Evolutionary conservation across 2,113 vertebrate species (phyloP).

Genomic region (Aepyceros melampus): DNA sequence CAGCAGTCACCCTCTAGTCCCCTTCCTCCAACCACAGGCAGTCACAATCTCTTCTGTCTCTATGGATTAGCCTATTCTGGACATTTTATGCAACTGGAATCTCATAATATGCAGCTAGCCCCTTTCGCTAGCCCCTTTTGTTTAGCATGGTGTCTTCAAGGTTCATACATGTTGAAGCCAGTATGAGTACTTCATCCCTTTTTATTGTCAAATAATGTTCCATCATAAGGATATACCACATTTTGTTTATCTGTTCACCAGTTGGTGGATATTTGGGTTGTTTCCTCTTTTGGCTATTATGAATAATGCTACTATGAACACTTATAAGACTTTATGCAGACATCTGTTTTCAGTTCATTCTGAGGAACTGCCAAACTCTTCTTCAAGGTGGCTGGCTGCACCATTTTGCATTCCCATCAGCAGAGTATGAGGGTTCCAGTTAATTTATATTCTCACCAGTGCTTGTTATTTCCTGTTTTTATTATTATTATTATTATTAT

Average conservation of each 20-base stretch:
- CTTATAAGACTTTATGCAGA: neutral
- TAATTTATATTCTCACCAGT: neutral
- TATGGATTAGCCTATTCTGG: neutral
- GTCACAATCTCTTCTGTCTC: neutral
- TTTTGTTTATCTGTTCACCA: neutral
- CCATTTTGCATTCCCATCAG: neutral
- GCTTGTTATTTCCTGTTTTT: neutral
- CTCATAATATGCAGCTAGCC: neutral
- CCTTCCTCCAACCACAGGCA: neutral
- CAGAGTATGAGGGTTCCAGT: accelerated
- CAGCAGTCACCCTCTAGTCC: neutral
- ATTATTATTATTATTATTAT: no score
- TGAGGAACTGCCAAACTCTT: neutral
- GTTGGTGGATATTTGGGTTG: neutral
- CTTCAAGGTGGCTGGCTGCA: accelerated
- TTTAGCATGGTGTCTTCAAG: neutral
- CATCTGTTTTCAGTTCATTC: neutral
- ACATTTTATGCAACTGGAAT: neutral
- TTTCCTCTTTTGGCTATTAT: neutral
- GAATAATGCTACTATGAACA: neutral
- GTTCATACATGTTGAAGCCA: neutral
- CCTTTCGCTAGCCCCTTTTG: neutral
- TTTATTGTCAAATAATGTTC: neutral
- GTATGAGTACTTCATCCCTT: neutral
- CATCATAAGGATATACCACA: neutral